Evolutionary conservation across 2,113 vertebrate species (phyloP), one percentile per base, ranked within the genome.

Genomic region (Sinocyclocheilus maitianheensis): DNA sequence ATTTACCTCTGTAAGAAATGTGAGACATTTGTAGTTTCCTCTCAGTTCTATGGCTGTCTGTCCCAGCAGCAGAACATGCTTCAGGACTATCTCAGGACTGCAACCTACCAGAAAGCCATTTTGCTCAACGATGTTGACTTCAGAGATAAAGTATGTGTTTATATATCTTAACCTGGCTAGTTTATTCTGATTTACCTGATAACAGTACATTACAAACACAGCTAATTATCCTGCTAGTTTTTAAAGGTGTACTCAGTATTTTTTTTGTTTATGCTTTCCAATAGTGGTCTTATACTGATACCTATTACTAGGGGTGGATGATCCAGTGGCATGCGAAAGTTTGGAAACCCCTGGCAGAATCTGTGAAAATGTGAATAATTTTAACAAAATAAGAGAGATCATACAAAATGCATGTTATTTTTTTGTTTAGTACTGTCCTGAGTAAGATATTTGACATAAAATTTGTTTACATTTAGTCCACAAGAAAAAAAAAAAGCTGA

Each of bases 1-100:
- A 46, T 51, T 69, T 34, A 20, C 9, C 4, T 11, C 3, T 14
- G 16, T 43, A 51, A 11, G 24, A 30, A 67, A 79, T 13, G 71
- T 22, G 34, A 80, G 13, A 76, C 11, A 22, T 69, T 55, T 2
- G 92, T 55, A 43, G 86, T 87, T 4, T 34, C 83, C 87, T 86
- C 79, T 14, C 72, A 96, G 95, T 95, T 96, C 92, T 95, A 95
- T 88, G 93, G 93, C 84, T 95, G 90, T 86, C 87, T 96, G 55
- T 95, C 92, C 37, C 94, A 95, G 90, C 95, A 96, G 84, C 95
- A 96, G 91, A 96, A 92, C 83, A 93, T 95, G 89, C 93, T 96
- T 37, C 94, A 95, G 88, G 95, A 97, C 92, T 95, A 93, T 89
- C 84, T 93, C 88, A 95, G 95, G 87, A 97, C 90, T 0, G 92